These are phyloP conservation scores for Acrocephalus scirpaceus DNA, from an alignment of 2,797 vertebrate species.

Conservation along the genomic window DNA sequence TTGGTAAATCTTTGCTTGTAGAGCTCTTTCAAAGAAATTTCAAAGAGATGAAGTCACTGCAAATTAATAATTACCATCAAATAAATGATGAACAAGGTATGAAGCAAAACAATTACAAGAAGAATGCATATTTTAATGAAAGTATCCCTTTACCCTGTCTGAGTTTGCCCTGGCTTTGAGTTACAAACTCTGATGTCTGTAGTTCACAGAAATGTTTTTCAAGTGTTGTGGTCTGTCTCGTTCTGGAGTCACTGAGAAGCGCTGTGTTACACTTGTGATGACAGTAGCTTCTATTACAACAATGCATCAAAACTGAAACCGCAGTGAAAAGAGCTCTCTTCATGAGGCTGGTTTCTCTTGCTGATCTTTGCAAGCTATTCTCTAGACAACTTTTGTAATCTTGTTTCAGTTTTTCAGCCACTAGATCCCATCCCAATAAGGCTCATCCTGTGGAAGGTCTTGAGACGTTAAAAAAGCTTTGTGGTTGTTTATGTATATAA, in stretches of 20 bases:
- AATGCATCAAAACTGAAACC: not conserved
- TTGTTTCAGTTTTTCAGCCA: not conserved
- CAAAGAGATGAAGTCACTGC: not conserved
- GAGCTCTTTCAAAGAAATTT: not conserved
- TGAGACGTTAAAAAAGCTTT: not conserved
- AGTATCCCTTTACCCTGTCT: not conserved
- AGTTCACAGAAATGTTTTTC: not conserved
- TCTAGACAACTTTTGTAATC: not conserved
- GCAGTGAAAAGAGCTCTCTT: not conserved
- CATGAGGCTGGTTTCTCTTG: not conserved
- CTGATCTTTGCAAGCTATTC: not conserved
- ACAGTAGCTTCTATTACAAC: not conserved
- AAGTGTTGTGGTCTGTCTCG: not conserved
- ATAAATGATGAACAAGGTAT: not conserved
- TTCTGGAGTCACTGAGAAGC: not conserved
- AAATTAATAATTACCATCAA: not conserved
- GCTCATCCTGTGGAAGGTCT: not conserved
- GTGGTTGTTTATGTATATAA: not conserved
- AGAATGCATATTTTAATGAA: not conserved
- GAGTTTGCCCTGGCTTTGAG: not conserved
- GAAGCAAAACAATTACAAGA: not conserved
- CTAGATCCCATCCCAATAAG: not conserved
- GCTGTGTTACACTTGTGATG: not conserved
- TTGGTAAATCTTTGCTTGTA: not conserved
- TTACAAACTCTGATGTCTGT: not conserved